These are phyloP conservation scores for Dissostichus mawsoni DNA, from an alignment of 2,113 vertebrate species.

Conservation along the genomic window DNA sequence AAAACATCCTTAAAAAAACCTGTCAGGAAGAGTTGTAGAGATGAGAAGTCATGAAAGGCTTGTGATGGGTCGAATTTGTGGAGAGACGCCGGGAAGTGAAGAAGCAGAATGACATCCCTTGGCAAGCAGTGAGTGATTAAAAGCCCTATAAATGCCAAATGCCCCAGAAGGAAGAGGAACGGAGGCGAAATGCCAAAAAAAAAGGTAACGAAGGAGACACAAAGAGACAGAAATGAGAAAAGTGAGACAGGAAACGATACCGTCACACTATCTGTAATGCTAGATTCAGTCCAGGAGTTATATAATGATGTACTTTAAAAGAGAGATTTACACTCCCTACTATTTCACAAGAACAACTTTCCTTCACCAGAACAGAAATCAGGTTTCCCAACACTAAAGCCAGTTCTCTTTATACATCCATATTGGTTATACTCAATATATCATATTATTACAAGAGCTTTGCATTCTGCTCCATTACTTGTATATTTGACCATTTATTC, in stretches of 20 bases:
- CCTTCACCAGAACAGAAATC: neutral
- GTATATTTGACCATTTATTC: constrained; percentile 9
- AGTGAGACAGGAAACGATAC: constrained; percentile 4
- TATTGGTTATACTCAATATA: constrained; percentile 16
- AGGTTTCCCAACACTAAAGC: too few species aligned
- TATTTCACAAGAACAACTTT: neutral
- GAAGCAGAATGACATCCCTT: constrained; percentile 82
- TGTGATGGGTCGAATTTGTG: constrained; percentile 64
- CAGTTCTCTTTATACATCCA: too few species aligned
- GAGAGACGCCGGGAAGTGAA: constrained; percentile 83
- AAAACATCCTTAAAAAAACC: constrained; percentile 56
- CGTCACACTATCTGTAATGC: neutral
- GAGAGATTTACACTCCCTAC: neutral
- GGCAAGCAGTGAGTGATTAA: constrained; percentile 88
- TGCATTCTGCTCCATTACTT: constrained; percentile 10
- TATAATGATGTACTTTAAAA: neutral
- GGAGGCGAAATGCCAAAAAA: constrained; percentile 86
- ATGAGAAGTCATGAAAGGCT: constrained; percentile 44
- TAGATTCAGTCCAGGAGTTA: neutral
- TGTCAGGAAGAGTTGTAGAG: constrained; percentile 7
- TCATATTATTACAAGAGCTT: constrained; percentile 5
- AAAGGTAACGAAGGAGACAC: constrained; percentile 30
- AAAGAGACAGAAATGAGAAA: constrained; percentile 3
- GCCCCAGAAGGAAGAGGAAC: constrained; percentile 76
- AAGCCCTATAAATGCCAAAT: constrained; percentile 86